These are phyloP conservation scores for Sardinella longiceps DNA, from an alignment of 2,797 vertebrate species.

Conservation along the genomic window DNA sequence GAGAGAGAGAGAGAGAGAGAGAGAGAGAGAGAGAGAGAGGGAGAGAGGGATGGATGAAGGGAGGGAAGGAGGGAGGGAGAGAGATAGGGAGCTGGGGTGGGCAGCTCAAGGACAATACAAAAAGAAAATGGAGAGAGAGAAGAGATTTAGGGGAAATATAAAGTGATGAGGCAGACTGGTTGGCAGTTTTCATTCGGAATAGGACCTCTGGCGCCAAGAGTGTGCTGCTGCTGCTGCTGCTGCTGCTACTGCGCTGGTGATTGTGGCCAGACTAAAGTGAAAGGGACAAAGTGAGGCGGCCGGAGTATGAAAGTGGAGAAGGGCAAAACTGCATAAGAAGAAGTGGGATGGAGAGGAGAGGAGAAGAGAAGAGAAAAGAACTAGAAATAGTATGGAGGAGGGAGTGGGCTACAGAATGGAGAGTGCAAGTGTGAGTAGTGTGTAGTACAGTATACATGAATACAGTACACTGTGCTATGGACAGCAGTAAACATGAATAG, in stretches of 20 bases:
- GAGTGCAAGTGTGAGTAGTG: not conserved
- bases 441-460: too few species aligned
- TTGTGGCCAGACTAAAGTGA: not conserved
- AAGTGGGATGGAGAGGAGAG: not conserved
- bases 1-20: constrained; percentile 29
- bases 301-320: not conserved
- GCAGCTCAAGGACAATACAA: constrained; percentile 53
- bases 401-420: not conserved
- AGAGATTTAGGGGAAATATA: constrained; percentile 32
- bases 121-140: constrained; percentile 56
- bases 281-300: constrained; percentile 25
- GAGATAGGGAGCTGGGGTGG: constrained; percentile 49
- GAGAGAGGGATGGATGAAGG: not conserved
- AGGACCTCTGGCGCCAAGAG: not conserved
- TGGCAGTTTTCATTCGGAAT: constrained; percentile 55
- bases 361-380: not conserved
- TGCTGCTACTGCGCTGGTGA: not conserved
- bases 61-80: not conserved
- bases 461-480: too few species aligned
- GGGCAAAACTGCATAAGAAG: not conserved
- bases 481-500: too few species aligned
- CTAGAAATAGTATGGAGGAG: not conserved
- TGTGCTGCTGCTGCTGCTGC: not conserved
- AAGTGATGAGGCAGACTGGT: constrained; percentile 54
- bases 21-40: constrained; percentile 45